Evolutionary conservation across 2,113 vertebrate genomes (phyloP), one percentile per base, ranked within the genome.

Genomic region (Mustela lutreola): DNA sequence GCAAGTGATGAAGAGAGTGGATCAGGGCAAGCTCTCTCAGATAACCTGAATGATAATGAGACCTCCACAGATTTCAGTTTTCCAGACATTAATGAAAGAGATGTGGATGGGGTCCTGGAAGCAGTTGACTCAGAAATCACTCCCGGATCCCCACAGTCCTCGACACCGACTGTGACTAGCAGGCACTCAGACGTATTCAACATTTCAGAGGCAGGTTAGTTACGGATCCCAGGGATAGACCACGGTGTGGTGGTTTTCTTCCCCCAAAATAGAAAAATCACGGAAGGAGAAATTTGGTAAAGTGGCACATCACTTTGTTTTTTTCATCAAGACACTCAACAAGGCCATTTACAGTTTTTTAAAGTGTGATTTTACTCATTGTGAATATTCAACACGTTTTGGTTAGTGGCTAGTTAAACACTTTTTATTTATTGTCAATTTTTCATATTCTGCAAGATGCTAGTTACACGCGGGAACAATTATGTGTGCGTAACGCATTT

Each of bases 41-140:
- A 99, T 97, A 99, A 98, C 98, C 98, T 99, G 98, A 99, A 99
- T n/a, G 99, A 99, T 99, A 99, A 99, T 1, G 99, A 99, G 98
- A 99, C 99, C 2, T 99, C 99, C 94, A 99, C 99, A 98, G 99
- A 99, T 99, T 99, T 99, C 99, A 99, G 99, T 99, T 99, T 99
- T 98, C 98, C 99, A 95, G 99, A 99, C 89, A 98, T 98, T 97
- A 99, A 98, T 85, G 99, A 99, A 96, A 99, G 96, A 98, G 99
- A 99, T 97, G 98, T 98, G 97, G 99, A 99, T 97, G 98, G 98
- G 98, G 98, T 99, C 97, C 98, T 98, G 97, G 99, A 99, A 97
- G 99, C 98, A 99, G 99, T 99, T 99, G 99, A 99, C 98, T 98
- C 98, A 98, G 98, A 99, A 96, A 97, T 98, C 97, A 98, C 97